Conservation (phyloP, 2,797 vertebrate species). For the Macrochelys suwanniensis region DNA sequence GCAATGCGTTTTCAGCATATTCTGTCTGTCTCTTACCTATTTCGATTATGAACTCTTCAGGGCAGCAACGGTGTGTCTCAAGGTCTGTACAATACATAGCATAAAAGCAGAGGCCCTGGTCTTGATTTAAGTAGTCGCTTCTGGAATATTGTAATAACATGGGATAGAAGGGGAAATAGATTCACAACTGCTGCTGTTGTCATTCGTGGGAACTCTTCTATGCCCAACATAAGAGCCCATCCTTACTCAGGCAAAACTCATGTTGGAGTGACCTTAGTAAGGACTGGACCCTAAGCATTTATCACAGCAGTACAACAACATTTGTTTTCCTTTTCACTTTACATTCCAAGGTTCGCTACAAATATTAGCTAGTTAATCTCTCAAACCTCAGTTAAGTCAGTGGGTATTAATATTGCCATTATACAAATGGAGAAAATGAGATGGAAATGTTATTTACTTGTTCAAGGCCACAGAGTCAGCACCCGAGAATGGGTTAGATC, state of each 20-base stretch:
- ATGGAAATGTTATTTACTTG: neutral
- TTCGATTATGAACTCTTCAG: slow-evolving; percentile 48
- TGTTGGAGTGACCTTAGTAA: neutral
- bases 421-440: neutral
- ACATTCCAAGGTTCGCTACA: neutral
- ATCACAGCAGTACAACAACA: neutral
- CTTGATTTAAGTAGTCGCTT: neutral
- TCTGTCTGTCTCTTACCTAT: slow-evolving; percentile 52
- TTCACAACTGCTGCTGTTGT: neutral
- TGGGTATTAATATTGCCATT: neutral
- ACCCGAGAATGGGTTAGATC: neutral
- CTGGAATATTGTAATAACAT: neutral
- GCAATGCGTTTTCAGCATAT: slow-evolving; percentile 46
- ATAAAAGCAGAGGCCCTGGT: neutral
- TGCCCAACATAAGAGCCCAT: neutral
- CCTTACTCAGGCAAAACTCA: neutral
- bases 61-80: neutral
- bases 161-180: neutral
- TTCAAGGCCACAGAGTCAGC: neutral
- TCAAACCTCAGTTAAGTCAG: neutral
- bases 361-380: neutral
- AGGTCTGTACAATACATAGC: neutral
- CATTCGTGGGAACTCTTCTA: neutral
- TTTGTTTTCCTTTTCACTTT: neutral
- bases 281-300: neutral